Base-by-base conservation (phyloP, 2,797 vertebrate species). In the Limnodromus scolopaceus region DNA sequence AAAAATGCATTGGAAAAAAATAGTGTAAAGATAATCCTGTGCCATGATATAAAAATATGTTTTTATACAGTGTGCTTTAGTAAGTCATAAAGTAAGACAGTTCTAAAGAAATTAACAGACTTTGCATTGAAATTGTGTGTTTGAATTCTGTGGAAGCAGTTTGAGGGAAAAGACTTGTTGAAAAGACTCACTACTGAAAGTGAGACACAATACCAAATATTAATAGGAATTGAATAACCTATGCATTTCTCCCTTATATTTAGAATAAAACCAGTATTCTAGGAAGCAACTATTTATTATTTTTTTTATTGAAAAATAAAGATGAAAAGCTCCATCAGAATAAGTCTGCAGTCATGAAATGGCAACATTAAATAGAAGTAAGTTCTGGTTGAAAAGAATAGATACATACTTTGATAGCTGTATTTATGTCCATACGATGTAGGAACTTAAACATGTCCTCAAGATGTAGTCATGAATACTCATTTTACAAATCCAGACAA, bases 401-500 rank as follows among this genome's bases (percentile, higher is more conserved):
- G 11, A 72, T 82, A 43, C 8, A 7, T 48, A 76, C 41, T 87
- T 92, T 51, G 27, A 69, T 63, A 86, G 55, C 11, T 74, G 11
- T 74, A 63, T 88, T 91, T 96, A 78, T 60, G 46, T 48, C 78
- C 39, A 18, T 75, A 85, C 91, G 39, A 41, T 45, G 20, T n/a
- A 88, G 65, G 30, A 81, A 82, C 64, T 84, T 84, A 88, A 91
- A 92, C 5, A 4, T 76, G 66, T 93, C 30, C 14, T 95, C 63
- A 79, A 25, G n/a, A 74, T 69, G 63, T 38, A 87, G 23, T 53
- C 32, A 90, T 84, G 83, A 96, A 92, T 90, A 92, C 54, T 87
- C 69, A 79, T 94, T 96, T 93, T 84, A 94, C 46, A 87, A 92
- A 92, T 65, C 34, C 63, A 94, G 87, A 65, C 76, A 90, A 95